Evolutionary conservation across 2,113 vertebrate species (phyloP).

Genomic region (Rhea americana): DNA sequence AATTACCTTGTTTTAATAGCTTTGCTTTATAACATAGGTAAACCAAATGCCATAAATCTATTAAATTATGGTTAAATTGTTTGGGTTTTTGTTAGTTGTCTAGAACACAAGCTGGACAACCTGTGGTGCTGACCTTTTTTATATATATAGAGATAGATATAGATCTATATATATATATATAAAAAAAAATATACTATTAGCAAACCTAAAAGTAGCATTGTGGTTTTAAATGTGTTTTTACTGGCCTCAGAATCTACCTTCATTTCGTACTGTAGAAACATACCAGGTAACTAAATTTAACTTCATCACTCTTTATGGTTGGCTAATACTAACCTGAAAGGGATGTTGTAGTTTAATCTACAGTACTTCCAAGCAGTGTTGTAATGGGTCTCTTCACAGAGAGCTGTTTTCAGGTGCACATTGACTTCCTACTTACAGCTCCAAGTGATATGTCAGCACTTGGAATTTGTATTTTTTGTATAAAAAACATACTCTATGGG

Average conservation of each 20-base stretch:
- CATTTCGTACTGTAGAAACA: conserved; percentile 82
- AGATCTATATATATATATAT: neutral
- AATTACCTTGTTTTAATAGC: conserved; percentile 73
- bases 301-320: conserved; percentile 54
- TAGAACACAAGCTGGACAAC: conserved; percentile 67
- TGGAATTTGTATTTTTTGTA: conserved; percentile 81
- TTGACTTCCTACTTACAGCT: conserved; percentile 78
- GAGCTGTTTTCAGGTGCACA: conserved; percentile 79
- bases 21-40: conserved; percentile 76
- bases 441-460: conserved; percentile 76
- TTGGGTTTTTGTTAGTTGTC: conserved; percentile 74
- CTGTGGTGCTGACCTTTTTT: conserved; percentile 82
- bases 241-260: conserved; percentile 82
- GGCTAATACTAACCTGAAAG: conserved; percentile 53
- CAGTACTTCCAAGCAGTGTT: conserved; percentile 80
- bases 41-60: conserved; percentile 83
- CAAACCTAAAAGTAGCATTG: conserved; percentile 80
- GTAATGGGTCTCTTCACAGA: conserved; percentile 67
- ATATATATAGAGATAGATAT: conserved; percentile 61
- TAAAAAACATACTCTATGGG: conserved; percentile 70
- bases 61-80: conserved; percentile 75
- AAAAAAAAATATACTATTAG: conserved; percentile 36
- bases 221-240: conserved; percentile 79
- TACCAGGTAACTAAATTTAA: conserved; percentile 77
- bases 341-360: conserved; percentile 53